A percentile compares a stretch with the other conserved stretches of the same genome.
Conservation (phyloP, 2,888 invertebrate genomes). For the Drosophila villosipedis region DNA sequence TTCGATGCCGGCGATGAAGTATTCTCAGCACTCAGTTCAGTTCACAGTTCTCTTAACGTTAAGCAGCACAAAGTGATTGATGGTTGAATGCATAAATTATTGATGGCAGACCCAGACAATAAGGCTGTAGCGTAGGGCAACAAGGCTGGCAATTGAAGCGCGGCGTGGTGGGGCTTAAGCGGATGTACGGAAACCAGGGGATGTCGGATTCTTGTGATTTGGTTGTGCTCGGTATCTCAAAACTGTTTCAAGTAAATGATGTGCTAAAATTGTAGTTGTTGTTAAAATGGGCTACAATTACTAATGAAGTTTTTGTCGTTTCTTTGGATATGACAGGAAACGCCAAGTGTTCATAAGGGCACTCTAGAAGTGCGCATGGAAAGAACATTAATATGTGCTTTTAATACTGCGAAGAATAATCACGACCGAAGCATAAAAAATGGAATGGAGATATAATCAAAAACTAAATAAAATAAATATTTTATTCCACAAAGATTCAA, state of each 20-base stretch:
- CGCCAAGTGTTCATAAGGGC: conserved; percentile 12
- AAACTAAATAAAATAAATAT: neutral
- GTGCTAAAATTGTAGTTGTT: conserved; percentile 65
- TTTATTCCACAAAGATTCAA: neutral
- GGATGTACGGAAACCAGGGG: conserved; percentile 24
- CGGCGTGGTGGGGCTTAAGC: neutral
- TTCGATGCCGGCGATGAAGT: conserved; percentile 20
- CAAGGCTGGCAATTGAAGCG: conserved; percentile 27
- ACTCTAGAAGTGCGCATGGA: neutral
- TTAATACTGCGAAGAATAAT: neutral
- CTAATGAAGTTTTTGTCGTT: neutral
- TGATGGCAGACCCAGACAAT: conserved; percentile 74
- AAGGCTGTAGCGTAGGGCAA: conserved; percentile 33
- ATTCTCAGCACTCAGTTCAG: conserved; percentile 50
- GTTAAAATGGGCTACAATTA: conserved; percentile 24
- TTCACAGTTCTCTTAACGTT: conserved; percentile 61
- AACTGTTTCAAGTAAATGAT: conserved; percentile 55
- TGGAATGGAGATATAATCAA: neutral
- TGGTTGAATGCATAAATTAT: conserved; percentile 81
- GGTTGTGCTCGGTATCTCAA: conserved; percentile 31
- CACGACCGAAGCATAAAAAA: neutral
- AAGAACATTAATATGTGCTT: neutral
- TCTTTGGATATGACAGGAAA: conserved; percentile 10
- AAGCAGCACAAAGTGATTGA: conserved; percentile 81
- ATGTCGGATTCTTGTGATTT: conserved; percentile 49